Evolutionary conservation across 2,113 vertebrate species (phyloP).

Genomic region (Myxocyprinus asiaticus): DNA sequence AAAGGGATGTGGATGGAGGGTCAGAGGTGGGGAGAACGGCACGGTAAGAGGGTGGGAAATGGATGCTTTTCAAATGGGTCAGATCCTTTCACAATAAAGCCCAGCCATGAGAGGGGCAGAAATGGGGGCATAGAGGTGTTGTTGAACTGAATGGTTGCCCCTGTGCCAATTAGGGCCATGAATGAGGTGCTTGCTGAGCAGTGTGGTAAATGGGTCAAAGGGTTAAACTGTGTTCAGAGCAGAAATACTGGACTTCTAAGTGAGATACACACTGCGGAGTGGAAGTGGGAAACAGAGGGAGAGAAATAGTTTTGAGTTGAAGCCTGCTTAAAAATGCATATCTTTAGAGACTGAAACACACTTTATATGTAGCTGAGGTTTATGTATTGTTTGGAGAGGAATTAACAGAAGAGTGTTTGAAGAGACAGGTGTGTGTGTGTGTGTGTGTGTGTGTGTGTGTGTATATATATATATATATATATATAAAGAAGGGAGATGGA

Average conservation of each 20-base stretch:
- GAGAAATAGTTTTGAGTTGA: too few species aligned
- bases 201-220: constrained; percentile 64
- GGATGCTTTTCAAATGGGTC: constrained; percentile 70
- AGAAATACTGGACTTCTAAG: background rate
- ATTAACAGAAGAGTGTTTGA: too few species aligned
- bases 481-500: too few species aligned
- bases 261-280: background rate
- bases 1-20: constrained; percentile 55
- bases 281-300: too few species aligned
- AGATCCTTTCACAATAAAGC: constrained; percentile 67
- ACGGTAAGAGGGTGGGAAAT: constrained; percentile 51
- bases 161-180: constrained; percentile 68
- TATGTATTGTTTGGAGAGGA: too few species aligned
- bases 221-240: constrained; percentile 62
- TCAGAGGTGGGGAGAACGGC: constrained; percentile 8
- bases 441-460: too few species aligned
- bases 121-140: constrained; percentile 43
- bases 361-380: too few species aligned
- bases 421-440: too few species aligned
- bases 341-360: too few species aligned
- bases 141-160: constrained; percentile 40
- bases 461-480: too few species aligned
- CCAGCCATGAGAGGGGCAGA: constrained; percentile 42
- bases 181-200: constrained; percentile 64
- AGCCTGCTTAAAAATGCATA: too few species aligned